Evolutionary conservation across 2,113 vertebrate species (phyloP).

Genomic region (Mustelus asterias): DNA sequence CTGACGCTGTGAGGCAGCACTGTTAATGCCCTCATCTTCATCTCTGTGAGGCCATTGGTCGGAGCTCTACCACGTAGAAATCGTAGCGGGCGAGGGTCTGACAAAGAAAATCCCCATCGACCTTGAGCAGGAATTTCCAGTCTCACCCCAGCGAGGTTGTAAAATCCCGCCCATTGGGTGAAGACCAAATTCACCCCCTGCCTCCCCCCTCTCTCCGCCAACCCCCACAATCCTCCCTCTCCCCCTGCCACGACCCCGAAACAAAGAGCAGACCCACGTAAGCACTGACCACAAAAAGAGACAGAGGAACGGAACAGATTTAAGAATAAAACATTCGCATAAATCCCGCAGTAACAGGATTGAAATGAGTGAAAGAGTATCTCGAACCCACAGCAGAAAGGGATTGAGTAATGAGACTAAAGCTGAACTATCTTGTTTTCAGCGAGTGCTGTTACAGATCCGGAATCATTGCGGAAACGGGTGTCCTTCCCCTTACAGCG

Average conservation of each 20-base stretch:
- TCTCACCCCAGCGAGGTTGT: too few species aligned
- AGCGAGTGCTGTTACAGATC: neutral
- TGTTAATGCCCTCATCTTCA: neutral
- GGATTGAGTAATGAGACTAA: neutral
- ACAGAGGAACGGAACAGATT: neutral
- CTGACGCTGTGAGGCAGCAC: too few species aligned
- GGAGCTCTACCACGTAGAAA: too few species aligned
- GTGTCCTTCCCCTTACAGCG: neutral
- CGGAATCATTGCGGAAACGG: neutral
- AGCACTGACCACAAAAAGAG: neutral
- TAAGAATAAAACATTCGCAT: neutral
- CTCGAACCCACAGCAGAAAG: neutral
- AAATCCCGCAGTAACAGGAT: constrained; percentile 9
- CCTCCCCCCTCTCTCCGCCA: too few species aligned
- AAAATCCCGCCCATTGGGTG: neutral
- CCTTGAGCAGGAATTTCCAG: too few species aligned
- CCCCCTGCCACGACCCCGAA: neutral
- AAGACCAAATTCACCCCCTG: neutral
- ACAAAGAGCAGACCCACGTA: neutral
- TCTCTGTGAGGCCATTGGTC: neutral
- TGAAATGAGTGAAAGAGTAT: neutral
- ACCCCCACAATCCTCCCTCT: too few species aligned
- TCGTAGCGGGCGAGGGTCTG: too few species aligned
- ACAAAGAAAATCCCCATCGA: too few species aligned
- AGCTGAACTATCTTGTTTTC: neutral